Evolutionary conservation across 1,140 invertebrate species (phyloP).

Genomic region (Gerris buenoi): DNA sequence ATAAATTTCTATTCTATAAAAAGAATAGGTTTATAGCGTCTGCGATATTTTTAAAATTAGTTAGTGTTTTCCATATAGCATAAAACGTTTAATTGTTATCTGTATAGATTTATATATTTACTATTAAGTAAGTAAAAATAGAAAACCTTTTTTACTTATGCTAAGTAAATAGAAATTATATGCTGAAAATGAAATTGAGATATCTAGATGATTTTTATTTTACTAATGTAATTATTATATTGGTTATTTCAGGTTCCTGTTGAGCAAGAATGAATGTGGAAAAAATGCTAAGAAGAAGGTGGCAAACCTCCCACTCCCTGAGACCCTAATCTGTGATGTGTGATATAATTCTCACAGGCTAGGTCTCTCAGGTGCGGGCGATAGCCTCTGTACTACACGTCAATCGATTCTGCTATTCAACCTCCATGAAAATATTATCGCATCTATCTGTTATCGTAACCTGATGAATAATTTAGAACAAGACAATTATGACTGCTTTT

Average conservation of each 20-base stretch:
- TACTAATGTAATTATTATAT: neutral
- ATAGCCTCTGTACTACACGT: slow-evolving; percentile 10
- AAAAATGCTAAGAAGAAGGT: slow-evolving; percentile 6
- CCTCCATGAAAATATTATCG: no score
- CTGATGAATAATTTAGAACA: neutral
- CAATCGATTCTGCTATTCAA: neutral
- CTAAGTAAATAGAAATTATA: no score
- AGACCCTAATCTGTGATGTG: slow-evolving; percentile 60
- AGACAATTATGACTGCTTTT: no score
- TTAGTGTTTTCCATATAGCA: no score
- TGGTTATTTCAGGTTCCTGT: neutral
- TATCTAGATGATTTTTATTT: neutral
- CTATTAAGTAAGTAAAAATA: no score
- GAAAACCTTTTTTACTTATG: no score
- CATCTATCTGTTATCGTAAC: neutral
- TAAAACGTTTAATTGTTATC: no score
- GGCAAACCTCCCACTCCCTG: slow-evolving; percentile 48
- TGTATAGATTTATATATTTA: no score
- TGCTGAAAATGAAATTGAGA: no score
- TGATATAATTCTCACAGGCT: slow-evolving; percentile 47
- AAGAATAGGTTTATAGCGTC: no score
- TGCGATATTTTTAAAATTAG: no score
- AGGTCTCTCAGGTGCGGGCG: slow-evolving; percentile 41
- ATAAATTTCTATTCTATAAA: no score
- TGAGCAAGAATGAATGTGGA: neutral